Evolutionary conservation across 1,140 invertebrate species (phyloP).

Genomic region (Pseudobourletiella spinata): DNA sequence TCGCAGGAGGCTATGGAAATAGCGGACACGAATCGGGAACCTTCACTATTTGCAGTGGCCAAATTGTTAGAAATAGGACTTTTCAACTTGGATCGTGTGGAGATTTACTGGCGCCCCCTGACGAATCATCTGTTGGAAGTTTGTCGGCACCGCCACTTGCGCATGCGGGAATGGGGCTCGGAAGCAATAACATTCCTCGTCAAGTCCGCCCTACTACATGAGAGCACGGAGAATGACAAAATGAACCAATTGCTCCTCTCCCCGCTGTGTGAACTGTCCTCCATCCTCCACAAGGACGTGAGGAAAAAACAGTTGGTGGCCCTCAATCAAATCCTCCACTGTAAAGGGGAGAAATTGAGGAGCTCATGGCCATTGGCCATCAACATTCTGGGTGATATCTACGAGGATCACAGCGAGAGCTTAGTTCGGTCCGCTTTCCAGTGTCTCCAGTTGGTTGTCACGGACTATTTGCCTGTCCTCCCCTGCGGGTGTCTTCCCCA

Average conservation of each 20-base stretch:
- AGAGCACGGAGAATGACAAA: slow-evolving; percentile 48
- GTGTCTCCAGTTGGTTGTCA: slow-evolving; percentile 92
- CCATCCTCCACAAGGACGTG: slow-evolving; percentile 83
- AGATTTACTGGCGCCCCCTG: slow-evolving; percentile 92
- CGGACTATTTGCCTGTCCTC: slow-evolving; percentile 85
- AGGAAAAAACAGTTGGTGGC: slow-evolving; percentile 91
- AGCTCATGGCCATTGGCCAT: slow-evolving; percentile 92
- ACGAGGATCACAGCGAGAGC: slow-evolving; percentile 83
- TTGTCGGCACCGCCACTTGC: slow-evolving; percentile 87
- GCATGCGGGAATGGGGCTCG: slow-evolving; percentile 95
- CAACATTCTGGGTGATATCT: slow-evolving; percentile 87
- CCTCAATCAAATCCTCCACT: slow-evolving; percentile 82
- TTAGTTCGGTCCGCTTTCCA: slow-evolving; percentile 89
- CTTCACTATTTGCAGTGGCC: slow-evolving; percentile 46
- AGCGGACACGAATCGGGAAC: slow-evolving; percentile 64
- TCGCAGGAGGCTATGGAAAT: slow-evolving; percentile 96
- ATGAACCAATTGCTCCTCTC: slow-evolving; percentile 74
- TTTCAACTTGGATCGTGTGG: slow-evolving; percentile 85
- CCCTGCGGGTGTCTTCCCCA: slow-evolving; percentile 76
- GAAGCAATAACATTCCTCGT: slow-evolving; percentile 93
- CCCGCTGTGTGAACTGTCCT: slow-evolving; percentile 81
- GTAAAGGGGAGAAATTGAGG: slow-evolving; percentile 77
- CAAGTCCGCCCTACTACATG: slow-evolving; percentile 75
- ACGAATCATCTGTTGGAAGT: slow-evolving; percentile 93
- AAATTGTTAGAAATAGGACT: slow-evolving; percentile 93